Evolutionary conservation across 2,888 invertebrate species (phyloP), one percentile per base, ranked within the genome.

Genomic region (Drosophila koepferae): DNA sequence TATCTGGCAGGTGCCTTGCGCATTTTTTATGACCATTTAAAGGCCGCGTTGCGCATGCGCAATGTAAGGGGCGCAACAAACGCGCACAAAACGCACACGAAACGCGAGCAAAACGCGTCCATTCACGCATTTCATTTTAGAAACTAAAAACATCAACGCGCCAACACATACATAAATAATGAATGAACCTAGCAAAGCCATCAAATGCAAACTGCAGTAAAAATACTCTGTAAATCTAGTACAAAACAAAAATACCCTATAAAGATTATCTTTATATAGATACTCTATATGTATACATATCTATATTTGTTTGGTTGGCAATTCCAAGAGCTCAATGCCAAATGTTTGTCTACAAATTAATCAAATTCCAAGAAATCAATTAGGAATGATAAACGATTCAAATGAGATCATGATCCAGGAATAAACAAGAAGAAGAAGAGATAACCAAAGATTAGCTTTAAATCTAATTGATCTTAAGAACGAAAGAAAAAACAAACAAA

Each of bases 21-120:
- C 86, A 83, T 73, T 80, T 82, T 82, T 80, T 81, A 86, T 83
- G 79, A 73, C 73, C 82, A 74, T 77, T 79, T 79, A 70, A 72
- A 78, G 72, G 74, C 69, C 74, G 73, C 72, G 80, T 54, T 54
- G 73, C 81, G 83, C 83, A 80, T 86, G 80, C 85, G 74, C 80
- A 81, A 81, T 79, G 81, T 59, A 64, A 74, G 60, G 38, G 79
- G 81, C 79, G 63, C 64, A 41, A 70, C 61, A 82, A 83, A 80
- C 86, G 75, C 78, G 60, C 60, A 56, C 68, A 7, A 63, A 63
- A 23, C 31, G 65, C 55, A 61, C 56, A 58, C 69, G 71, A 81
- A 84, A 66, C 75, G 75, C 79, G 55, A 59, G 3, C 16, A n/a
- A 61, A 51, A 14, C 20, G 63, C 53, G 41, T 40, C 41, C 69